Conservation (phyloP, 2,113 vertebrate species). For the Hippocampus mohnikei region DNA sequence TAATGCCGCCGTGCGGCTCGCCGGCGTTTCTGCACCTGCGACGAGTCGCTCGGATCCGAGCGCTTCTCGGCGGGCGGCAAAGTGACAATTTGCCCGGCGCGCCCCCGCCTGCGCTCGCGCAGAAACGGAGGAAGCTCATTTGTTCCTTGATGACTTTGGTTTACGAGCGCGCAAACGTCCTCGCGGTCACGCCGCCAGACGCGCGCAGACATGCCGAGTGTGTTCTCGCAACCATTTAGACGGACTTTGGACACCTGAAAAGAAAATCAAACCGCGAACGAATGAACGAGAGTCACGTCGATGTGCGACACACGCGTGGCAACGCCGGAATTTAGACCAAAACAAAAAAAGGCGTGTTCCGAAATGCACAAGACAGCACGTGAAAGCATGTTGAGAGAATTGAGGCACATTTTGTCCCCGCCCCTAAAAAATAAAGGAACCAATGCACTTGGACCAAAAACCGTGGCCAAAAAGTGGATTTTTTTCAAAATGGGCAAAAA, state of each 20-base stretch:
- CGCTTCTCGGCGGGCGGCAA: constrained; percentile 62
- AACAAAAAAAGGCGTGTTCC: too few relatives aligned
- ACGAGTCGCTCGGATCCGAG: constrained; percentile 49
- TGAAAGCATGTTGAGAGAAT: too few relatives aligned
- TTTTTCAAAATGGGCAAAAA: too few relatives aligned
- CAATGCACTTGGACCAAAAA: too few relatives aligned
- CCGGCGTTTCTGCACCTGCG: constrained; percentile 64
- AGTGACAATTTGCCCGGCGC: constrained; percentile 59
- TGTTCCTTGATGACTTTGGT: constrained; percentile 6
- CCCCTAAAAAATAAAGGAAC: too few relatives aligned
- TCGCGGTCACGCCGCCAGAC: neutral
- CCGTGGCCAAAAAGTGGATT: too few relatives aligned
- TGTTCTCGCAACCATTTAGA: neutral
- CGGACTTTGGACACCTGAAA: neutral
- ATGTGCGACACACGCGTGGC: too few relatives aligned
- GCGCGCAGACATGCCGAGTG: neutral
- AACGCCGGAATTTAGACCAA: too few relatives aligned
- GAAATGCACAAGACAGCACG: too few relatives aligned
- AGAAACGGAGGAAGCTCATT: constrained; percentile 18
- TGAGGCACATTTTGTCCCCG: too few relatives aligned
- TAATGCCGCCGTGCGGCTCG: constrained; percentile 58
- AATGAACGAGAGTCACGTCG: too few relatives aligned
- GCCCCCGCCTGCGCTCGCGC: neutral
- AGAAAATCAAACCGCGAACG: neutral
- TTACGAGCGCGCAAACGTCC: neutral